phyloP scores from a whole-genome alignment of 2,797 vertebrate species.

The Aldrovandia affinis region DNA sequence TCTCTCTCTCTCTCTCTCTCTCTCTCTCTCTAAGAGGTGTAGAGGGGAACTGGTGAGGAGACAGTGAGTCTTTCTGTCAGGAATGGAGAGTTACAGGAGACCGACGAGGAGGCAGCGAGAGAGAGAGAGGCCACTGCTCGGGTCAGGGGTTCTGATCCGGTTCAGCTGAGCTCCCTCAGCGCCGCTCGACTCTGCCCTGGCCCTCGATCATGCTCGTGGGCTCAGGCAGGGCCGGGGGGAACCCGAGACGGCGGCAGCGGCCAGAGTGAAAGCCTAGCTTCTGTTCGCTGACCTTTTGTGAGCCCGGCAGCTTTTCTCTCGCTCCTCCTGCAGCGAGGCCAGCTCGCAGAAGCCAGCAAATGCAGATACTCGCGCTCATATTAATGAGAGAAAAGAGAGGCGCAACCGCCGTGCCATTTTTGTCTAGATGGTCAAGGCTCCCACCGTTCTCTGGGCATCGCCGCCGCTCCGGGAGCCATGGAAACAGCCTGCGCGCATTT shows the following conservation, averaged over 20 bases:
- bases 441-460: not conserved
- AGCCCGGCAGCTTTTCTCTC: not conserved
- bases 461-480: not conserved
- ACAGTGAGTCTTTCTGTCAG: not conserved
- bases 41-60: not conserved
- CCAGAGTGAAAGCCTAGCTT: constrained; percentile 1
- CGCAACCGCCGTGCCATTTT: not conserved
- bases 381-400: not conserved
- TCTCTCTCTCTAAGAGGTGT: too few species aligned
- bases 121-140: constrained; percentile 14
- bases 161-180: not conserved
- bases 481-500: too few species aligned
- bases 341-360: not conserved
- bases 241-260: not conserved
- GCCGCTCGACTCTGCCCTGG: too few species aligned
- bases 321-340: not conserved
- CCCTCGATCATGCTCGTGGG: too few species aligned
- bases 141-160: constrained; percentile 12
- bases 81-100: constrained; percentile 24
- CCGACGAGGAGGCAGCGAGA: constrained; percentile 20
- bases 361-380: not conserved
- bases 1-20: too few species aligned
- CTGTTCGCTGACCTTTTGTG: constrained; percentile 22
- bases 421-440: not conserved
- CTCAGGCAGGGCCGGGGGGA: not conserved